Evolutionary conservation across 2,888 invertebrate species (phyloP).

Genomic region (Acheta domesticus): DNA sequence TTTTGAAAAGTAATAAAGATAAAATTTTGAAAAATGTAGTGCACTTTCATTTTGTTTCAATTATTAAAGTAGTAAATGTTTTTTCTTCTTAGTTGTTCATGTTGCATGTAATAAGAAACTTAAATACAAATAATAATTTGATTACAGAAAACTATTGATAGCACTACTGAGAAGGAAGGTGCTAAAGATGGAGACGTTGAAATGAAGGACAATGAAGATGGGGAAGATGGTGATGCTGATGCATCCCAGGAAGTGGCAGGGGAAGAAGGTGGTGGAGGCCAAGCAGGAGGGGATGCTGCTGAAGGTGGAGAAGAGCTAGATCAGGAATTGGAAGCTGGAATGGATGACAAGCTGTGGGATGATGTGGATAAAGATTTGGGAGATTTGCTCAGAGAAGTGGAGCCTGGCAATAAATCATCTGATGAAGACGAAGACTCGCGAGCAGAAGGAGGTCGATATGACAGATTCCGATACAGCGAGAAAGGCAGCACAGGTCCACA

Average conservation of each 20-base stretch:
- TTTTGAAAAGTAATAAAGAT: background rate
- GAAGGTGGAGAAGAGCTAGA: constrained; percentile 50
- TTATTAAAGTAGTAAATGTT: background rate
- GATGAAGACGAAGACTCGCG: constrained; percentile 68
- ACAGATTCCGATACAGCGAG: constrained; percentile 64
- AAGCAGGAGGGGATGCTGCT: constrained; percentile 32
- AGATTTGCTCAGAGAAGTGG: constrained; percentile 62
- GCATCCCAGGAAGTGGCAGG: constrained; percentile 20
- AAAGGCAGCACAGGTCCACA: constrained; percentile 47
- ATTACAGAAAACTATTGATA: constrained; percentile 22
- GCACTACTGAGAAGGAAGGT: constrained; percentile 21
- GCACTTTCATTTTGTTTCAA: too few species aligned
- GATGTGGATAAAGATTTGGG: constrained; percentile 79
- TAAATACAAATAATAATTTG: too few species aligned
- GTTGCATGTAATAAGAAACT: too few species aligned
- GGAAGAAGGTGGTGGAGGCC: constrained; percentile 20
- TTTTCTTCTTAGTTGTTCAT: background rate
- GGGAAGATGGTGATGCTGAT: constrained; percentile 27
- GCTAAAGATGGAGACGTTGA: constrained; percentile 26
- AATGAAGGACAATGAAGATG: constrained; percentile 38
- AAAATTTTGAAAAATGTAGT: too few species aligned
- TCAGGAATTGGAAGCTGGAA: constrained; percentile 44
- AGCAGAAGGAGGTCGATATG: constrained; percentile 53
- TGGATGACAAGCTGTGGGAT: constrained; percentile 71
- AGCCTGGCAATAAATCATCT: constrained; percentile 52